Conservation (phyloP, 2,797 vertebrate species). For the Clarias platycephalus region DNA sequence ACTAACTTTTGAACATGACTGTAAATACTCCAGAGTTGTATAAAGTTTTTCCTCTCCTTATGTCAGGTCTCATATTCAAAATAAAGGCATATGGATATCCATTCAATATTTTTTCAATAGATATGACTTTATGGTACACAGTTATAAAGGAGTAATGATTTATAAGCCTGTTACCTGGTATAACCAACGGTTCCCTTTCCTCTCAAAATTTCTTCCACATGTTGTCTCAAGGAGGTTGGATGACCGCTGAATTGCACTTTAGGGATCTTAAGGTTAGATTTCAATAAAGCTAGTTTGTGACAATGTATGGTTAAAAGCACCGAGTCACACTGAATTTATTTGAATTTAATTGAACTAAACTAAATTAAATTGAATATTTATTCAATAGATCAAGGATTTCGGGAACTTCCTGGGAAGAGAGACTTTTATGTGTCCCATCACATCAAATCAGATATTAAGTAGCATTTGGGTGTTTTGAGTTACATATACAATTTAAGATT, state of each 20-base stretch:
- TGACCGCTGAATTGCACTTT: neutral
- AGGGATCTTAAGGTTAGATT: neutral
- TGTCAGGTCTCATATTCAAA: neutral
- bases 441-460: too few species aligned
- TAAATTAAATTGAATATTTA: neutral
- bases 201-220: neutral
- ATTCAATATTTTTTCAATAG: neutral
- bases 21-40: neutral
- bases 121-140: neutral
- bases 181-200: neutral
- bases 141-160: neutral
- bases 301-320: too few species aligned
- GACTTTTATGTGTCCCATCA: too few species aligned
- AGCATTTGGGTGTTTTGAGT: too few species aligned
- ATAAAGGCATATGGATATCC: too few species aligned
- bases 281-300: neutral
- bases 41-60: neutral
- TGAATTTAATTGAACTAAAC: neutral
- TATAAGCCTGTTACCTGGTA: neutral
- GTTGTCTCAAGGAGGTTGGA: neutral
- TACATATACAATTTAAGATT: too few species aligned
- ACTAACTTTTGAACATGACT: too few species aligned
- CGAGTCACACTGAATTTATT: too few species aligned
- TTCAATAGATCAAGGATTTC: neutral
- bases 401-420: neutral